A percentile compares a stretch with the other conserved stretches of the same genome.
These are phyloP conservation scores for Drosophila setosimentum DNA, from an alignment of 2,888 invertebrate species.

Conservation along the genomic window DNA sequence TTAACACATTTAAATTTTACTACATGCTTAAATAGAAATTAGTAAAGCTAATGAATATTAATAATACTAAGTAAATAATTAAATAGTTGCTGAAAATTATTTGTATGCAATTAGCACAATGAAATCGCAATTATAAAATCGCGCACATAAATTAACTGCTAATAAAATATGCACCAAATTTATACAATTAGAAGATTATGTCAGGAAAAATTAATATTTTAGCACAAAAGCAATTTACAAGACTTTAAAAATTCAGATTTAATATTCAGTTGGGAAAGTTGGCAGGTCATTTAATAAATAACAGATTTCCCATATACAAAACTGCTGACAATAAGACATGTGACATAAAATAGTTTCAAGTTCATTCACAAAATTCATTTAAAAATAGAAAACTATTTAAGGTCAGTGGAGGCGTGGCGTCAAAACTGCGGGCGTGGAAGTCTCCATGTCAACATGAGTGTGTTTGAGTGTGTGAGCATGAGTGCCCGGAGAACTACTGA, in stretches of 20 bases:
- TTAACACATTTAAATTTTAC: background rate
- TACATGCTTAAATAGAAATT: background rate
- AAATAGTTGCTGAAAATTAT: conserved; percentile 17
- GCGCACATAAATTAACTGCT: conserved; percentile 19
- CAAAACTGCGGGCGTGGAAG: conserved; percentile 7
- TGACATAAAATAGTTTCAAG: conserved; percentile 62
- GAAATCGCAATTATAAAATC: conserved; percentile 40
- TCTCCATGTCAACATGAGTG: conserved; percentile 9
- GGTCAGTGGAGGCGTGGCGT: conserved; percentile 51
- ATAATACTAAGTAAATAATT: background rate
- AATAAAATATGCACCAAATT: conserved; percentile 22
- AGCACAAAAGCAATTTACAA: conserved; percentile 28
- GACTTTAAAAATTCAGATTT: conserved; percentile 13
- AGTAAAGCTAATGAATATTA: conserved; percentile 27
- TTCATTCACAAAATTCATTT: conserved; percentile 53
- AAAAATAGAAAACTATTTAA: conserved; percentile 56
- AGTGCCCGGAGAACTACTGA: conserved; percentile 51
- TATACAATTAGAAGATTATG: conserved; percentile 40
- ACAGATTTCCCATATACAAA: conserved; percentile 20
- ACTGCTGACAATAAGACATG: conserved; percentile 12
- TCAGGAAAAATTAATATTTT: background rate
- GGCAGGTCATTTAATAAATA: conserved; percentile 29
- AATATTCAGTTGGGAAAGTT: conserved; percentile 13
- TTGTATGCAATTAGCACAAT: conserved; percentile 40
- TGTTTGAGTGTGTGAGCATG: conserved; percentile 9